Evolutionary conservation across 2,888 invertebrate species (phyloP), one percentile per base, ranked within the genome.

Genomic region (Tanytarsus gracilentus): DNA sequence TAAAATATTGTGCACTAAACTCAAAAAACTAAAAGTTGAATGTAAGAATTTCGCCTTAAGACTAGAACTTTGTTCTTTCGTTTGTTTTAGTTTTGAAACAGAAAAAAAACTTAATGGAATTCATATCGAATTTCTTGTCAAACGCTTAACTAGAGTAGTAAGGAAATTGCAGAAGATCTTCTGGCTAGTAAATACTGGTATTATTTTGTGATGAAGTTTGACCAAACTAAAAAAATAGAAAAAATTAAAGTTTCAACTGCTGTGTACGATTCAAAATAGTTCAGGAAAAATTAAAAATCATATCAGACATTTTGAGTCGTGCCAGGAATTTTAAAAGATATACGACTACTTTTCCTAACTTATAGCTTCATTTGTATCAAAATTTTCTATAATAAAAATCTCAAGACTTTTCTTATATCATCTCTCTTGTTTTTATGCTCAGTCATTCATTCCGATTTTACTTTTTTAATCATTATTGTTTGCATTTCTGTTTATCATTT

Each of bases 51-150:
- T n/a, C n/a, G n/a, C 23, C 44, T 44, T 44, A 44, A 44, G 44
- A 44, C 44, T 44, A 44, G 44, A 44, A 44, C 44, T 44, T 44
- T 44, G 44, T 44, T 44, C 33, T 33, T 33, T 4, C n/a, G n/a
- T 33, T 33, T 23, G 23, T 18, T 44, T 18, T 18, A 44, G 23
- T 44, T 18, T 11, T 44, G 21, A 44, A 23, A 23, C 23, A 23
- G 18, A n/a, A 33, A 33, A 33, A 2, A 33, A 33, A 4, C n/a
- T 33, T 11, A n/a, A 33, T n/a, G n/a, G n/a, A n/a, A n/a, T n/a
- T 33, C n/a, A 11, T 33, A 11, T 33, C 33, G n/a, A 33, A 4
- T 33, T 3, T 5, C 33, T 33, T 33, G 9, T 11, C 33, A 11
- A 33, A 2, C 33, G 3, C n/a, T 2, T 4, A 33, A 4, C 6